Conservation (phyloP, 2,113 vertebrate genomes). For the Coregonus clupeaformis region DNA sequence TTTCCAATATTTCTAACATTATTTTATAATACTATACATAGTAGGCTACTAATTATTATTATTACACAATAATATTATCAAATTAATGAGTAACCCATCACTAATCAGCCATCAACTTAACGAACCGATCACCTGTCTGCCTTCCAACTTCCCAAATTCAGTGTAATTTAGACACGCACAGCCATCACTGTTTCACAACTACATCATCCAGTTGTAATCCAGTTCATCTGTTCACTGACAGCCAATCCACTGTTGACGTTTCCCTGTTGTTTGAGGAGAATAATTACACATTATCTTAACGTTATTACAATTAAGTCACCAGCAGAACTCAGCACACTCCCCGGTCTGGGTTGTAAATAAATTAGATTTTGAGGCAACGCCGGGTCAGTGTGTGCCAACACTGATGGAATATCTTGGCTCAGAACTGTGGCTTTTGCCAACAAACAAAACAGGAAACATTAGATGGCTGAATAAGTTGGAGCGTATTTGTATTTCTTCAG, state of each 20-base stretch:
- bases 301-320: constrained; percentile 21
- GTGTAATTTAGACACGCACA: neutral
- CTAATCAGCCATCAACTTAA: neutral
- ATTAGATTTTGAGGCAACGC: neutral
- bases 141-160: neutral
- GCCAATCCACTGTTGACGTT: neutral
- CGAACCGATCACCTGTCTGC: no score
- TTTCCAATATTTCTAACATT: neutral
- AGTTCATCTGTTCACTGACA: neutral
- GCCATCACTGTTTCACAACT: neutral
- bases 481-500: constrained; percentile 51
- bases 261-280: constrained; percentile 1
- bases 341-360: neutral
- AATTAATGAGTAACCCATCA: neutral
- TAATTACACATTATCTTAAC: constrained; percentile 47
- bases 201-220: neutral
- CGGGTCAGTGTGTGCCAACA: constrained; percentile 28
- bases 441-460: constrained; percentile 47
- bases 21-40: neutral
- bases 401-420: constrained; percentile 27
- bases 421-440: constrained; percentile 37
- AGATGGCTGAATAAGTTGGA: constrained; percentile 32
- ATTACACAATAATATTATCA: neutral
- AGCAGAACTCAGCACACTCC: constrained; percentile 6
- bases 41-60: neutral